phyloP scores from a whole-genome alignment of 2,888 invertebrate species.

The Ophioninae sp. region DNA sequence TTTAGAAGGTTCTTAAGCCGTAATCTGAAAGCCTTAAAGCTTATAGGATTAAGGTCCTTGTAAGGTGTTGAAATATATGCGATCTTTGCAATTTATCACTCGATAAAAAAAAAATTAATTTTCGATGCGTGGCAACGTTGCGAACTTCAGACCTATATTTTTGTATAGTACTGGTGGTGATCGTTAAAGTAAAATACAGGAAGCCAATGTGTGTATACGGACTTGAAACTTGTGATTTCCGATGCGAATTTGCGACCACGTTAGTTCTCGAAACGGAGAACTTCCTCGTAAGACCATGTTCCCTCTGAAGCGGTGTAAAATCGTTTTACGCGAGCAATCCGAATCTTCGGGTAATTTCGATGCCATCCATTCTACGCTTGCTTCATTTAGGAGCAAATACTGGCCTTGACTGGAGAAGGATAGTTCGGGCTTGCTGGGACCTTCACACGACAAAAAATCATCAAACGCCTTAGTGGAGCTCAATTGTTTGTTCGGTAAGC shows the following conservation, averaged over 20 bases:
- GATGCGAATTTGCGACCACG: constrained; percentile 86
- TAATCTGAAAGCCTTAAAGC: too few relatives aligned
- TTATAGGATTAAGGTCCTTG: too few relatives aligned
- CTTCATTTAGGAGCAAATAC: constrained; percentile 90
- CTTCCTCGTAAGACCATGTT: constrained; percentile 91
- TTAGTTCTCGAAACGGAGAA: constrained; percentile 89
- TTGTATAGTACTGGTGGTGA: background rate
- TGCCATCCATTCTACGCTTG: constrained; percentile 89
- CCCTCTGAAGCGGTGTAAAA: constrained; percentile 92
- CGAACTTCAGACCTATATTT: too few relatives aligned
- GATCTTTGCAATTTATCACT: too few relatives aligned
- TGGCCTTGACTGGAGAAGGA: constrained; percentile 93
- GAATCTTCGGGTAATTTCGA: constrained; percentile 82
- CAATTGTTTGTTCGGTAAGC: background rate
- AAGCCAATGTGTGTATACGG: constrained; percentile 63
- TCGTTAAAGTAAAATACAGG: background rate
- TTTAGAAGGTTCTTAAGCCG: too few relatives aligned
- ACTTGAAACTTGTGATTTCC: constrained; percentile 87
- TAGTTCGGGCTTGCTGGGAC: constrained; percentile 76
- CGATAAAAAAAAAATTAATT: too few relatives aligned
- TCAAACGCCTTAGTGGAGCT: background rate
- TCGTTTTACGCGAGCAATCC: constrained; percentile 83
- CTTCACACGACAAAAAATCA: constrained; percentile 62
- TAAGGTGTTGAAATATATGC: too few relatives aligned
- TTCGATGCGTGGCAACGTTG: too few relatives aligned